A percentile compares a stretch with the other conserved stretches of the same genome.
phyloP scores from a whole-genome alignment of 2,888 invertebrate genomes.

The Smittia sp. region DNA sequence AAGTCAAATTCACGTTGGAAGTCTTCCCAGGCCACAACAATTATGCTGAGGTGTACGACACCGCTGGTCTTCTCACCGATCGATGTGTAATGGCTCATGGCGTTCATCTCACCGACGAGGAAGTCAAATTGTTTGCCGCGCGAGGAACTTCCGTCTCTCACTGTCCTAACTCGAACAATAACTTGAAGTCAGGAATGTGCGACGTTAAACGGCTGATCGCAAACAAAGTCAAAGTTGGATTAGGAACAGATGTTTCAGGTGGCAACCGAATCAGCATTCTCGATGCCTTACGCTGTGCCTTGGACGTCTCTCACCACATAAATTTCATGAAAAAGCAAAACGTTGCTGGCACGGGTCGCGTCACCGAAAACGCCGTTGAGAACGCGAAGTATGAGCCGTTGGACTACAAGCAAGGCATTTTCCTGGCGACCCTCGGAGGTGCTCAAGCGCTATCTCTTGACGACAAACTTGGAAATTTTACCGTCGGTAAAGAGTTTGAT shows the following conservation, averaged over 20 bases:
- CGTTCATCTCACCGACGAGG: constrained; percentile 68
- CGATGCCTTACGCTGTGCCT: constrained; percentile 68
- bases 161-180: constrained; percentile 83
- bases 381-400: constrained; percentile 55
- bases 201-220: constrained; percentile 66
- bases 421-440: constrained; percentile 83
- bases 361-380: constrained; percentile 37
- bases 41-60: constrained; percentile 76
- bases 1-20: constrained; percentile 64
- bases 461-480: constrained; percentile 75
- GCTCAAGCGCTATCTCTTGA: constrained; percentile 75
- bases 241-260: constrained; percentile 86
- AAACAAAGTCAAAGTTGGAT: constrained; percentile 69
- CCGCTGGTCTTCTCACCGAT: constrained; percentile 67
- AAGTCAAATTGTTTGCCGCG: constrained; percentile 62
- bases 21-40: constrained; percentile 58
- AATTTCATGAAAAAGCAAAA: constrained; percentile 56
- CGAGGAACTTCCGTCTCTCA: constrained; percentile 72
- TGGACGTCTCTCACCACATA: constrained; percentile 71
- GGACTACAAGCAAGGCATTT: constrained; percentile 73
- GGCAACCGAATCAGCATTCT: constrained; percentile 75
- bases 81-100: constrained; percentile 82
- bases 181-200: constrained; percentile 77
- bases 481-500: constrained; percentile 81
- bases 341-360: constrained; percentile 47